Percentiles rank a stretch among this genome's conserved stretches.
Evolutionary conservation across 2,888 invertebrate species (phyloP).

Genomic region (Euclidia mi): DNA sequence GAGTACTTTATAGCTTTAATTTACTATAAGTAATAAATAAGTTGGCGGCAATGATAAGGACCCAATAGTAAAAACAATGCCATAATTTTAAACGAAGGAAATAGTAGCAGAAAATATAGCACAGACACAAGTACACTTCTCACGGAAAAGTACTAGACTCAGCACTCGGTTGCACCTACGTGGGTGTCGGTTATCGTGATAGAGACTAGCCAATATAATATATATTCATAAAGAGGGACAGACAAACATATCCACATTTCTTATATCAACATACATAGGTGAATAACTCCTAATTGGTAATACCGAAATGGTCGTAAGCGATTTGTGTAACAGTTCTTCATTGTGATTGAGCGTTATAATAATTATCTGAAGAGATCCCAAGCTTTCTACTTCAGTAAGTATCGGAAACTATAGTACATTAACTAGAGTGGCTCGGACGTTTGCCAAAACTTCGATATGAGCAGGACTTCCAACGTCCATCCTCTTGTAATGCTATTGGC

Average conservation of each 20-base stretch:
- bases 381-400: slow-evolving; percentile 10
- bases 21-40: slow-evolving; percentile 5
- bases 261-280: too few species aligned
- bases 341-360: background rate
- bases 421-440: slow-evolving; percentile 30
- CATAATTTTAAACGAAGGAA: background rate
- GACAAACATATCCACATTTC: too few species aligned
- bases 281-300: too few species aligned
- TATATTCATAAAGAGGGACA: too few species aligned
- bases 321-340: too few species aligned
- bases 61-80: background rate
- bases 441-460: slow-evolving; percentile 47
- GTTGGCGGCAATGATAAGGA: background rate
- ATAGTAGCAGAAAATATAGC: too few species aligned
- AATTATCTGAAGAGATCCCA: slow-evolving; percentile 10
- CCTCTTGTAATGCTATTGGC: slow-evolving; percentile 34
- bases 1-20: background rate
- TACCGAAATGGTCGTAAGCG: too few species aligned
- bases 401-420: slow-evolving; percentile 23
- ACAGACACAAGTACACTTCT: too few species aligned
- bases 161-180: too few species aligned
- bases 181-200: too few species aligned
- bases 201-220: too few species aligned
- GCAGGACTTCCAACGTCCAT: slow-evolving; percentile 37
- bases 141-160: too few species aligned